A percentile compares a stretch with the other conserved stretches of the same genome.
phyloP scores from a whole-genome alignment of 2,888 invertebrate species.

The Aphodius sticticus region DNA sequence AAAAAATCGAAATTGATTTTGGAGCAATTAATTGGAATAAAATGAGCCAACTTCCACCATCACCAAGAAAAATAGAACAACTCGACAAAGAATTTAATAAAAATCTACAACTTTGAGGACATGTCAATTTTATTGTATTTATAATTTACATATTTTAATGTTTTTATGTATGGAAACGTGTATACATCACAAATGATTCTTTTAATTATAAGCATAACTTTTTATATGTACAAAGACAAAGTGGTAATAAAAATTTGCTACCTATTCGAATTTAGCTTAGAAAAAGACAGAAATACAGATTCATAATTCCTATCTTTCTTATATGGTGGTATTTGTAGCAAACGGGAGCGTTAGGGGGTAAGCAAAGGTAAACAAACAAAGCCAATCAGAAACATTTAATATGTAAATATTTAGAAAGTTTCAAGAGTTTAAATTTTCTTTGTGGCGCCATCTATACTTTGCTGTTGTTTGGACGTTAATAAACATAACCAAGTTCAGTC shows the following conservation, averaged over 20 bases:
- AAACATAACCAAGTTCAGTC: too few species aligned
- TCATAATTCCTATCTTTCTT: too few species aligned
- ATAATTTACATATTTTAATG: neutral
- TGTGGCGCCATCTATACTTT: neutral
- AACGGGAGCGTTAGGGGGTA: too few species aligned
- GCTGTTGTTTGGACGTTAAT: neutral
- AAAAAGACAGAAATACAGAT: too few species aligned
- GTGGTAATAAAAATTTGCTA: neutral
- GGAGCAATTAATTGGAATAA: constrained; percentile 67
- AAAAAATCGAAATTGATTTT: constrained; percentile 75
- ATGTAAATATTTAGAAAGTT: too few species aligned
- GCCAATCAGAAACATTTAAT: too few species aligned
- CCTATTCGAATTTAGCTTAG: too few species aligned
- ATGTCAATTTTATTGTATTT: neutral
- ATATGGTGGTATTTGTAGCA: too few species aligned
- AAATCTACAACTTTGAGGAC: neutral
- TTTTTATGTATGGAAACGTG: neutral
- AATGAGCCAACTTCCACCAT: constrained; percentile 61
- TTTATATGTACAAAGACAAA: neutral
- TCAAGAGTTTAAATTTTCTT: neutral
- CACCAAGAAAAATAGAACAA: constrained; percentile 48
- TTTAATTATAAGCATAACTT: neutral
- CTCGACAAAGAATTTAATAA: neutral
- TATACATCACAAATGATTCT: neutral
- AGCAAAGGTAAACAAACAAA: too few species aligned